Percentiles rank a stretch among this genome's conserved stretches.
Evolutionary conservation across 1,140 invertebrate genomes (phyloP).

Genomic region (Zaprionus camerounensis): DNA sequence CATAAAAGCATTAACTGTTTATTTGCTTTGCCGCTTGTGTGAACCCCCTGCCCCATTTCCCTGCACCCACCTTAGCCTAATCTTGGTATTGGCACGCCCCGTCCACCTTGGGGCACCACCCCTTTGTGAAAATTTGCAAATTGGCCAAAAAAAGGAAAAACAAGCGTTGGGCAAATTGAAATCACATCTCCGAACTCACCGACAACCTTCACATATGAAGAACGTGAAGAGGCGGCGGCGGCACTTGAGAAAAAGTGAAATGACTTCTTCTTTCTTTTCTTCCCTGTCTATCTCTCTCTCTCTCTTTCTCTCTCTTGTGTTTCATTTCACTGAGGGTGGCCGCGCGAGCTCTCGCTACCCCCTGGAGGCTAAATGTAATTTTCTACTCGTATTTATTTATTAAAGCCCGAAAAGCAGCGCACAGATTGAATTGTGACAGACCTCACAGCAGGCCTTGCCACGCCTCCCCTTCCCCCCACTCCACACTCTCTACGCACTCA

Average conservation of each 20-base stretch:
- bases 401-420: constrained; percentile 66
- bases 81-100: constrained; percentile 21
- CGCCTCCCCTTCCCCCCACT: background rate
- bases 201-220: constrained; percentile 26
- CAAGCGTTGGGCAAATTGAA: constrained; percentile 64
- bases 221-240: background rate
- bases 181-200: constrained; percentile 52
- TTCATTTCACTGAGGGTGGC: constrained; percentile 18
- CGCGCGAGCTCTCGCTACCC: constrained; percentile 38
- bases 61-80: constrained; percentile 24
- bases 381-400: constrained; percentile 77
- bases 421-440: constrained; percentile 80
- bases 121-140: constrained; percentile 75
- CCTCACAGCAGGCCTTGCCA: constrained; percentile 27
- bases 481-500: background rate
- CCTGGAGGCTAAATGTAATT: constrained; percentile 76
- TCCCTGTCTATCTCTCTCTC: background rate
- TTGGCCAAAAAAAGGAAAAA: constrained; percentile 69
- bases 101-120: constrained; percentile 24
- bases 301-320: background rate
- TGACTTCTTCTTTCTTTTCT: constrained; percentile 35
- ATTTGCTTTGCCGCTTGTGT: constrained; percentile 75
- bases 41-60: constrained; percentile 6
- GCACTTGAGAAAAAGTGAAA: constrained; percentile 41
- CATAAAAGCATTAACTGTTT: constrained; percentile 83